Conservation (phyloP, 2,113 vertebrate species). For the Bos javanicus region DNA sequence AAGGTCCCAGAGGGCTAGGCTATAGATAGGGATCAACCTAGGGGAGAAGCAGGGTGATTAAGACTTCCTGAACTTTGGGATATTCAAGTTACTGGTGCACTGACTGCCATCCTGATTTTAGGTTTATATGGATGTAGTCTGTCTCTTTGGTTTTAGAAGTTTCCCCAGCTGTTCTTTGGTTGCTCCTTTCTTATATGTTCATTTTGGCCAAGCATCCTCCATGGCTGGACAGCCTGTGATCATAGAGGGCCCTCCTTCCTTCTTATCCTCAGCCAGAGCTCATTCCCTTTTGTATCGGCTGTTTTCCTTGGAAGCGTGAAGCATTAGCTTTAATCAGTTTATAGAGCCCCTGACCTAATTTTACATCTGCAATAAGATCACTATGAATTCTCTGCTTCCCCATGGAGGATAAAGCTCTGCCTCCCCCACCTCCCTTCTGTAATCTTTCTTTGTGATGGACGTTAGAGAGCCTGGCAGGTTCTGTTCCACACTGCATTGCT, state of each 20-base stretch:
- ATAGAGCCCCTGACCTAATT: constrained; percentile 58
- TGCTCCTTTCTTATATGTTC: neutral
- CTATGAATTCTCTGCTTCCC: constrained; percentile 65
- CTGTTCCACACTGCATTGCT: constrained; percentile 33
- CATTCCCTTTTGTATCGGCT: constrained; percentile 3
- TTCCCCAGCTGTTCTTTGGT: neutral
- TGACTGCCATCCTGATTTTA: neutral
- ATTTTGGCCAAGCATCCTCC: neutral
- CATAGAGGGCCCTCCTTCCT: neutral
- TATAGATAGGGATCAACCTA: neutral
- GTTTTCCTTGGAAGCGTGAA: constrained; percentile 37
- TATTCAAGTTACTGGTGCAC: neutral
- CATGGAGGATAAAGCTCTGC: constrained; percentile 36
- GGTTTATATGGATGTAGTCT: neutral
- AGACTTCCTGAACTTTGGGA: neutral
- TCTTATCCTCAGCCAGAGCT: neutral
- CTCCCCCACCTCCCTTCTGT: neutral
- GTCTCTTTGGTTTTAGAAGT: neutral
- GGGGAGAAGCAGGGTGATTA: neutral
- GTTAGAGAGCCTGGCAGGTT: neutral
- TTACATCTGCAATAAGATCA: constrained; percentile 66
- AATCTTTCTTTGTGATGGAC: neutral
- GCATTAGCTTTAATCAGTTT: constrained; percentile 30
- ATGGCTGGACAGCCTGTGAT: neutral
- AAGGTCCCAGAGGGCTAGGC: neutral